Conservation (phyloP, 1,140 invertebrate species). For the Drosophila asahinai region DNA sequence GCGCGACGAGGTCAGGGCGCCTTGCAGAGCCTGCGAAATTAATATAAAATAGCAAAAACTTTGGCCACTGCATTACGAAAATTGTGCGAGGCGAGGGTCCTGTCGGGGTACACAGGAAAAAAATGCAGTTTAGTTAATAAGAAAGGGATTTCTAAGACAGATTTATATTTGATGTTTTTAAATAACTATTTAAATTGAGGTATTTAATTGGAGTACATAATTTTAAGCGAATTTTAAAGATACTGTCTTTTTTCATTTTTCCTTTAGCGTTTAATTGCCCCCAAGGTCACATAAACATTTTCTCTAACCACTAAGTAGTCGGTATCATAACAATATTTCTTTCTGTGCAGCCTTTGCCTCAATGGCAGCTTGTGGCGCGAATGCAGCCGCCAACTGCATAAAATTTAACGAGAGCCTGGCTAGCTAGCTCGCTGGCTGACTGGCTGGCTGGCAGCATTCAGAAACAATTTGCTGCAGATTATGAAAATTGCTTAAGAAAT, state of each 20-base stretch:
- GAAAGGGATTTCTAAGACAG: not conserved
- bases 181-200: too few relatives aligned
- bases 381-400: constrained; percentile 74
- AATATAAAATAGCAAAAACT: constrained; percentile 79
- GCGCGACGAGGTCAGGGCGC: constrained; percentile 49
- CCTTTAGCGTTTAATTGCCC: too few relatives aligned
- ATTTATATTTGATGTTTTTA: not conserved
- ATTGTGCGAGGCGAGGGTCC: constrained; percentile 22
- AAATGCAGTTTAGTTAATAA: not conserved
- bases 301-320: not conserved
- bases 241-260: too few relatives aligned
- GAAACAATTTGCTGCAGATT: constrained; percentile 84
- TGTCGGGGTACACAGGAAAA: not conserved
- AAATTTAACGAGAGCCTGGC: constrained; percentile 69
- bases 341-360: constrained; percentile 19
- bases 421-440: constrained; percentile 22
- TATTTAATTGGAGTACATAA: not conserved
- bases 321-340: not conserved
- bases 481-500: constrained; percentile 85
- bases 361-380: constrained; percentile 58
- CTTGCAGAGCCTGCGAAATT: constrained; percentile 61
- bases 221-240: not conserved
- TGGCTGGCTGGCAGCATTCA: constrained; percentile 69
- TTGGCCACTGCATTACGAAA: constrained; percentile 69
- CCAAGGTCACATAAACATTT: too few relatives aligned